Evolutionary conservation across 2,888 invertebrate species (phyloP).

Genomic region (Agrilus biguttatus): DNA sequence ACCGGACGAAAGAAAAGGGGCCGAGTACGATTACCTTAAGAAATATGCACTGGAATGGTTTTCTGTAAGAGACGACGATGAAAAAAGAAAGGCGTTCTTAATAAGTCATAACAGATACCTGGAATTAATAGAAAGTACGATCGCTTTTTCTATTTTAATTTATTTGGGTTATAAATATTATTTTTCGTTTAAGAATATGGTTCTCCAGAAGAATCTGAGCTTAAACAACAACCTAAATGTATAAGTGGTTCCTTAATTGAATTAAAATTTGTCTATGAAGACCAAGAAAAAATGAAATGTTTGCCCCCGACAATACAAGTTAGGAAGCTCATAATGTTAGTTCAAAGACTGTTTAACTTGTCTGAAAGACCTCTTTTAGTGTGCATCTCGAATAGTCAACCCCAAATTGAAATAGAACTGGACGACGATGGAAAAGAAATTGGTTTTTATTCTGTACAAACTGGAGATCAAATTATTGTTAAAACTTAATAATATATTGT

Average conservation of each 20-base stretch:
- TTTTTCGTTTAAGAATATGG: slow-evolving; percentile 55
- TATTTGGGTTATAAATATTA: slow-evolving; percentile 1
- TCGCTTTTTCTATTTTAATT: slow-evolving; percentile 1
- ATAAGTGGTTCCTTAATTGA: slow-evolving; percentile 57
- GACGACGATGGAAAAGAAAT: slow-evolving; percentile 75
- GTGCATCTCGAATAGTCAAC: slow-evolving; percentile 40
- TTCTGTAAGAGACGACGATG: slow-evolving; percentile 34
- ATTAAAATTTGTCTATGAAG: slow-evolving; percentile 40
- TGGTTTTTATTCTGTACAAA: slow-evolving; percentile 69
- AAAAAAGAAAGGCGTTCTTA: slow-evolving; percentile 41
- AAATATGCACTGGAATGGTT: slow-evolving; percentile 63
- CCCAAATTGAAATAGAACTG: slow-evolving; percentile 55
- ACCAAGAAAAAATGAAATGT: slow-evolving; percentile 45
- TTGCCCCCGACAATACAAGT: slow-evolving; percentile 65
- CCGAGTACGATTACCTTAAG: slow-evolving; percentile 86
- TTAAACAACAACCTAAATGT: slow-evolving; percentile 39
- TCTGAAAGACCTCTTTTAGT: slow-evolving; percentile 30
- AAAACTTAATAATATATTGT: slow-evolving; percentile 1
- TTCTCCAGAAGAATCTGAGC: slow-evolving; percentile 61
- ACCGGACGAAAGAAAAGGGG: slow-evolving; percentile 60
- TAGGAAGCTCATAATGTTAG: slow-evolving; percentile 68
- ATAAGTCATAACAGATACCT: slow-evolving; percentile 62
- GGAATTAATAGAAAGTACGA: slow-evolving; percentile 57
- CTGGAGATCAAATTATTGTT: slow-evolving; percentile 63
- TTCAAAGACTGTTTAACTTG: slow-evolving; percentile 58